phyloP scores from a whole-genome alignment of 2,113 vertebrate species.

The Pipra filicauda region DNA sequence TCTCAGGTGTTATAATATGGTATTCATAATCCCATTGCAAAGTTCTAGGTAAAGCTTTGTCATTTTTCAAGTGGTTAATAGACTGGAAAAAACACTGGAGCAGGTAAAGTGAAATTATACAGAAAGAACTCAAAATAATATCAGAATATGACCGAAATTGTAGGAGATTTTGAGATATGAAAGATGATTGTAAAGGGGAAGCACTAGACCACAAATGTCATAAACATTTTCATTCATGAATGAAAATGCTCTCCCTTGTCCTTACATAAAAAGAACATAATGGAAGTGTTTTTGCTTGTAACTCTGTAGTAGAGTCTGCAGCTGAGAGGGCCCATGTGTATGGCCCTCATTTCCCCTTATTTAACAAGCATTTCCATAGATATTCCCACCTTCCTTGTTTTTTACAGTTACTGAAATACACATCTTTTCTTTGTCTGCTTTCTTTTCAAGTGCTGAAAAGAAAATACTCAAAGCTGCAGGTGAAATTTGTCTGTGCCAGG shows the following conservation, averaged over 20 bases:
- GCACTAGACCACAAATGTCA: neutral
- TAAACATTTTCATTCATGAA: slow-evolving; percentile 8
- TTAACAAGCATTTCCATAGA: neutral
- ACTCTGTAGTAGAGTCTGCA: neutral
- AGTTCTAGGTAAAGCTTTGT: neutral
- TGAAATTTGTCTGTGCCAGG: neutral
- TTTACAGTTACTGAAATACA: neutral
- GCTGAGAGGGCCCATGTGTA: rapidly evolving
- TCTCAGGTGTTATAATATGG: neutral
- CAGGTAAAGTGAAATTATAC: slow-evolving; percentile 26
- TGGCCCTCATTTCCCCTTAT: neutral
- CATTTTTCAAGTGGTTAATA: slow-evolving; percentile 23
- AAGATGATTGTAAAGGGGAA: neutral
- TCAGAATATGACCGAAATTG: neutral
- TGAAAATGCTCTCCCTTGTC: neutral
- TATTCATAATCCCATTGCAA: neutral
- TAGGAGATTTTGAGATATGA: neutral
- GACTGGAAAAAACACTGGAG: neutral
- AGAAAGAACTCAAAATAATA: neutral
- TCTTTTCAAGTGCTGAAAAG: neutral
- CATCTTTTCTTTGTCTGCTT: neutral
- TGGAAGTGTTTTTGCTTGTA: neutral
- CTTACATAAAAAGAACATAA: neutral
- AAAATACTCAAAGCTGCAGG: neutral
- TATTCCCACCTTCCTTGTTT: neutral